Evolutionary conservation across 92 coral and sea anemone species (phyloP).

Genomic region (Phenganax marumi): DNA sequence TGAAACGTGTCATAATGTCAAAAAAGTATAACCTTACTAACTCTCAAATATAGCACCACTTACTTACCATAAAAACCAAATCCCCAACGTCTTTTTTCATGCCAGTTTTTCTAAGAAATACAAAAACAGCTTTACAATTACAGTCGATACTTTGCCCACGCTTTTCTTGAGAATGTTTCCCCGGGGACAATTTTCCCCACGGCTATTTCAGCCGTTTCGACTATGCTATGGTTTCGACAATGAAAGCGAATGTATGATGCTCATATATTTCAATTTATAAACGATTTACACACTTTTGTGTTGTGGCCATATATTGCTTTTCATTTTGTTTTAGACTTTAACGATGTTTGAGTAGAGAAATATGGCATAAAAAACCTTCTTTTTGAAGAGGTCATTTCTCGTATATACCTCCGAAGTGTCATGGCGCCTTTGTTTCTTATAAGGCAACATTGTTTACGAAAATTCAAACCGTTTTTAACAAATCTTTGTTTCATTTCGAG

Average conservation of each 20-base stretch:
- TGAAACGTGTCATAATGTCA: not conserved
- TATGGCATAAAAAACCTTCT: not conserved
- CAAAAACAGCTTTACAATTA: not conserved
- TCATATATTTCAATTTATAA: not conserved
- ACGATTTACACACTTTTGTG: not conserved
- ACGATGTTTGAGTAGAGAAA: not conserved
- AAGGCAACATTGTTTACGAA: not conserved
- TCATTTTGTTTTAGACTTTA: not conserved
- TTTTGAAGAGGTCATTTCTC: not conserved
- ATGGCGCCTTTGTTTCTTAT: conserved; percentile 23
- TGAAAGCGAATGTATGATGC: not conserved
- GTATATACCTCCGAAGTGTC: not conserved
- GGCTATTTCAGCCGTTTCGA: not conserved
- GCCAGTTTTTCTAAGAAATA: not conserved
- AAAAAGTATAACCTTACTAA: not conserved
- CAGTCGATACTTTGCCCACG: not conserved
- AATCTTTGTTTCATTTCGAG: conserved; percentile 3
- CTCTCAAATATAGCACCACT: not conserved
- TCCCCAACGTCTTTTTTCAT: conserved; percentile 32
- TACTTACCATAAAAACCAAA: conserved; percentile 29
- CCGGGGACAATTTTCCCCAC: conserved; percentile 7
- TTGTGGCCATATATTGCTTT: not conserved
- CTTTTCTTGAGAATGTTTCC: not conserved
- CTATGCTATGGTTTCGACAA: no score
- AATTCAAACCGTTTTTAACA: not conserved